Conservation (phyloP, 2,888 invertebrate genomes). For the Drosophila ezoana region DNA sequence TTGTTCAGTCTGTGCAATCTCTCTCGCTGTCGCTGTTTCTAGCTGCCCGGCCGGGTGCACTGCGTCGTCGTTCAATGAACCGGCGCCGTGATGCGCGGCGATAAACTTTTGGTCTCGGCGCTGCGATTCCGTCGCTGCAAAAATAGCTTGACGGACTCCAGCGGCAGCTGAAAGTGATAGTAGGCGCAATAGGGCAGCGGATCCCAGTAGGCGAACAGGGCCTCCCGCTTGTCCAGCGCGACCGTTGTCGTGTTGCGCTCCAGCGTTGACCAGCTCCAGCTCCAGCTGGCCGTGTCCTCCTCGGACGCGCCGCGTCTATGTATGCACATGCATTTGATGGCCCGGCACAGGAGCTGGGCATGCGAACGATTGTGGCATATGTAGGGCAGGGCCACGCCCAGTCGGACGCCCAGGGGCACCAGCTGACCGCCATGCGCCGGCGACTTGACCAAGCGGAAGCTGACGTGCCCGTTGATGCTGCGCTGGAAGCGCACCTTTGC, state of each 20-base stretch:
- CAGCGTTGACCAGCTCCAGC: conserved; percentile 81
- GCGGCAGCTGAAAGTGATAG: conserved; percentile 92
- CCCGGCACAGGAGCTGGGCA: conserved; percentile 87
- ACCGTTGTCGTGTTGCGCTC: conserved; percentile 61
- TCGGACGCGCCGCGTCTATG: conserved; percentile 86
- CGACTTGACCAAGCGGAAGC: conserved; percentile 90
- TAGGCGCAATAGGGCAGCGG: conserved; percentile 94
- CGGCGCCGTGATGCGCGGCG: conserved; percentile 77
- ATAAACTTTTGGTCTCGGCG: conserved; percentile 73
- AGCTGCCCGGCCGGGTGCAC: conserved; percentile 40
- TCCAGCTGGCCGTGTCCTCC: conserved; percentile 69
- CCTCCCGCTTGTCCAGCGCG: conserved; percentile 91
- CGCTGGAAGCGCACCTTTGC: conserved; percentile 88
- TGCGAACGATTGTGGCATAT: conserved; percentile 91
- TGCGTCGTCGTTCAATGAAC: conserved; percentile 75
- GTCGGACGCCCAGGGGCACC: conserved; percentile 89
- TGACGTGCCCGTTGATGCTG: conserved; percentile 91
- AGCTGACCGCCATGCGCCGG: conserved; percentile 86
- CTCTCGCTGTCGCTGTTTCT: conserved; percentile 56
- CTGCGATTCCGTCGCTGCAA: conserved; percentile 85
- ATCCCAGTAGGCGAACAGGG: conserved; percentile 93
- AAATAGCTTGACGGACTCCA: conserved; percentile 87
- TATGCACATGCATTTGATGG: conserved; percentile 86
- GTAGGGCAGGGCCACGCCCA: conserved; percentile 92
- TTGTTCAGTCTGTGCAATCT: conserved; percentile 79